phyloP scores from a whole-genome alignment of 2,113 vertebrate genomes.

The Camelus dromedarius region DNA sequence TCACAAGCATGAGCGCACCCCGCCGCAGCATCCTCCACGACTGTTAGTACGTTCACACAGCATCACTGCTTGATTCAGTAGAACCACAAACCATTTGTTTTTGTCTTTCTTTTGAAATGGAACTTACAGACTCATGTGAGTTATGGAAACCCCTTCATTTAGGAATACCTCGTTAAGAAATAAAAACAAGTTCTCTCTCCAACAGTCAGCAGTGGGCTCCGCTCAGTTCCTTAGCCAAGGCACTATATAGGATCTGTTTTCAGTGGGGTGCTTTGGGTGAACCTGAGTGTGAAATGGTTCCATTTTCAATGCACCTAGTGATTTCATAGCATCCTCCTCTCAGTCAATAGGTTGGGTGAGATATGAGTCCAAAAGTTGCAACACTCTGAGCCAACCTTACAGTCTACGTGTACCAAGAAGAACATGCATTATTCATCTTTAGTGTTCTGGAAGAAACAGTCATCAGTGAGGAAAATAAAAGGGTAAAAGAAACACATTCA shows the following conservation, averaged over 20 bases:
- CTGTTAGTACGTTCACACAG: slow-evolving; percentile 51
- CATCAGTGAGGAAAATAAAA: slow-evolving; percentile 45
- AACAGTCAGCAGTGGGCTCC: slow-evolving; percentile 83
- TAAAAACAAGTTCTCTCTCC: slow-evolving; percentile 80
- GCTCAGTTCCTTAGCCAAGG: slow-evolving; percentile 50
- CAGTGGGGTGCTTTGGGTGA: slow-evolving; percentile 80
- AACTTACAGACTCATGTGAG: slow-evolving; percentile 77
- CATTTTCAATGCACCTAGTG: slow-evolving; percentile 83
- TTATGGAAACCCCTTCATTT: slow-evolving; percentile 68
- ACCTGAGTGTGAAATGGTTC: slow-evolving; percentile 83
- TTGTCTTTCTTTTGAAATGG: slow-evolving; percentile 70
- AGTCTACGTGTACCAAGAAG: slow-evolving; percentile 54
- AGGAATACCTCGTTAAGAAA: slow-evolving; percentile 85
- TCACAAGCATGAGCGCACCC: slow-evolving; percentile 81
- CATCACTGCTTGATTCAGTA: slow-evolving; percentile 61
- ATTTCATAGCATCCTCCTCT: slow-evolving; percentile 80
- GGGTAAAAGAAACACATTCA: slow-evolving; percentile 49
- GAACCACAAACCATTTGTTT: neutral
- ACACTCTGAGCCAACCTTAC: slow-evolving; percentile 70
- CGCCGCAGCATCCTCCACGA: slow-evolving; percentile 63
- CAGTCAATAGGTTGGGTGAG: slow-evolving; percentile 82
- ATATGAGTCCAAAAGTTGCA: slow-evolving; percentile 85
- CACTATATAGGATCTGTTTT: slow-evolving; percentile 80
- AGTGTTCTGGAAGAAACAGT: slow-evolving; percentile 71
- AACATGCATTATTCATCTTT: slow-evolving; percentile 59